Evolutionary conservation across 2,888 invertebrate genomes (phyloP).

Genomic region (Strigamia maritima): DNA sequence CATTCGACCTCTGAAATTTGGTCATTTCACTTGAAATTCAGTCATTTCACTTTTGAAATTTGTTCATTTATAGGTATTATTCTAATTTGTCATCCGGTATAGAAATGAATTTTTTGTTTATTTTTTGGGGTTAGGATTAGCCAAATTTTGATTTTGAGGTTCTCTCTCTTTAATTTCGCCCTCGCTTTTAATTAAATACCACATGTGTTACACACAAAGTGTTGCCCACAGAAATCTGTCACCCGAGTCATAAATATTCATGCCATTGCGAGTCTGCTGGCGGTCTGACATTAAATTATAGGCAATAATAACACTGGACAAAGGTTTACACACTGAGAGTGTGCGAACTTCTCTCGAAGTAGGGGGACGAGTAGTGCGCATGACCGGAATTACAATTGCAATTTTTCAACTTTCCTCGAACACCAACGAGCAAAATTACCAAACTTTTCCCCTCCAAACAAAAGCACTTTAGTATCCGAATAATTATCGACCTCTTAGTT

Average conservation of each 20-base stretch:
- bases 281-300: constrained; percentile 42
- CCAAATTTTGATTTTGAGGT: neutral
- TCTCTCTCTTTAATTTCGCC: constrained; percentile 41
- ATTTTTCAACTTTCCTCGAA: neutral
- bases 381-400: neutral
- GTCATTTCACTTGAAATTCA: too few species aligned
- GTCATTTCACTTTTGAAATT: neutral
- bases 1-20: too few species aligned
- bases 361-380: neutral
- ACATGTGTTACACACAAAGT: constrained; percentile 42
- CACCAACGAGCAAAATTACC: neutral
- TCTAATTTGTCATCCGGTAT: too few species aligned
- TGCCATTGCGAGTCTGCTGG: constrained; percentile 42
- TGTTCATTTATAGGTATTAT: too few species aligned
- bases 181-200: constrained; percentile 43
- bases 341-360: neutral
- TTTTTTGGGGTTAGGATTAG: neutral
- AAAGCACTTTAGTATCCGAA: neutral
- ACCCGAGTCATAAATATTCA: constrained; percentile 43
- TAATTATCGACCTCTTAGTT: neutral
- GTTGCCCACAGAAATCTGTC: constrained; percentile 43
- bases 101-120: too few species aligned
- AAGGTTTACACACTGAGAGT: neutral
- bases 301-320: constrained; percentile 41
- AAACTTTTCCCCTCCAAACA: neutral